Base-by-base conservation (phyloP, 1,140 invertebrate species). In the Drosophila navojoa region DNA sequence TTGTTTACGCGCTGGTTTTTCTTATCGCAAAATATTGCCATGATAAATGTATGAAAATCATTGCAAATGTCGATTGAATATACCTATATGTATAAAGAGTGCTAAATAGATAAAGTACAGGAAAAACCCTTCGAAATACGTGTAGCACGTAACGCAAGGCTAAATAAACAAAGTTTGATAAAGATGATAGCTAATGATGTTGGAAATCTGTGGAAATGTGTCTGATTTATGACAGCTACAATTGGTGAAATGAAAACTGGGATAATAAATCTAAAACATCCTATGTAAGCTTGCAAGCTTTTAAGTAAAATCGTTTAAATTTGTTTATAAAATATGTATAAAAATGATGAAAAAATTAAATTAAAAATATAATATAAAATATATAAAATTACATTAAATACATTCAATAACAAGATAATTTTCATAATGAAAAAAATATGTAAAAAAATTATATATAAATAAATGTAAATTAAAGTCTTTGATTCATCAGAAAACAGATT, bases 91-190 rank as follows among this genome's bases (percentile, higher is more conserved):
- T 10, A 50, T 58, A 54, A 59, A 35, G 29, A 45, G 49, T 71
- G 69, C 54, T 67, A 45, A 45, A n/a, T 45, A 54, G 70, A 67
- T 72, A 72, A 59, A 60, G 29, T 9, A 44, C 22, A 29, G 15
- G 25, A 49, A 71, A 71, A 63, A 38, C 19, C 60, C 60, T n/a
- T 10, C 7, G 27, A 67, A 47, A 15, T 22, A 52, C 42, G 42
- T 45, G 15, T 45, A 16, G 6, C 16, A 19, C 9, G 16, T 35
- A 7, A 7, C 25, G 9, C n/a, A 22, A 10, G 13, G 50, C 0
- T 19, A 58, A 38, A 47, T 25, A n/a, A 44, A 58, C 19, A 42
- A 66, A 27, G 32, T 42, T 42, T 35, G 19, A 45, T 53, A 19
- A 9, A 5, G 16, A 27, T 59, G 47, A 53, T 67, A 66, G 29